phyloP scores from a whole-genome alignment of 2,113 vertebrate species.

The Indri indri region DNA sequence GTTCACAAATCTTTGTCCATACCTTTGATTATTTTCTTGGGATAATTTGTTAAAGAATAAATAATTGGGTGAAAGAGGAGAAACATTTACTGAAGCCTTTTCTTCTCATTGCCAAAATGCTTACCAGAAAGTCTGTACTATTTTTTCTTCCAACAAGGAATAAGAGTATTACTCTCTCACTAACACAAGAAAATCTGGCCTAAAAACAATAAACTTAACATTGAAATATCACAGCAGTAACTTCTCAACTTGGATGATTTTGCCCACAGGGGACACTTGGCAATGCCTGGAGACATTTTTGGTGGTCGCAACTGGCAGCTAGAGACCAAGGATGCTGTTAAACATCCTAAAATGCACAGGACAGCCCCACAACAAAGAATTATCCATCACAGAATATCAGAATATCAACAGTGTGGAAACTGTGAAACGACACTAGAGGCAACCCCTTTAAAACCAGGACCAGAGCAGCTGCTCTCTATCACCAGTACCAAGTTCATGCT shows the following conservation, averaged over 20 bases:
- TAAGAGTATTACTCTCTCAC: not conserved
- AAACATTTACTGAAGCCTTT: not conserved
- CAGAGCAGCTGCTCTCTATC: not conserved
- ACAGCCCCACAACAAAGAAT: not conserved
- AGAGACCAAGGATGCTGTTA: not conserved
- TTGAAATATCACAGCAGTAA: not conserved
- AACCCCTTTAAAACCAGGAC: not conserved
- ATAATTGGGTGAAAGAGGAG: slow-evolving; percentile 42
- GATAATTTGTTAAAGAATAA: slow-evolving; percentile 57
- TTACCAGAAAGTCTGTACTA: not conserved
- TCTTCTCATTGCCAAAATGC: not conserved
- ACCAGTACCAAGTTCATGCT: not conserved
- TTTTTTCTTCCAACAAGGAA: not conserved
- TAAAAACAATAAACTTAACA: not conserved
- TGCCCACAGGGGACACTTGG: not conserved
- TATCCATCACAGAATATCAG: not conserved
- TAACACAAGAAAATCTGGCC: not conserved
- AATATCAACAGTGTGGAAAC: not conserved
- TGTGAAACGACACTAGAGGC: not conserved
- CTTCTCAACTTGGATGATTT: not conserved
- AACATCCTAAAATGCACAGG: not conserved
- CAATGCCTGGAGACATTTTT: not conserved
- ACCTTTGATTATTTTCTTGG: slow-evolving; percentile 49
- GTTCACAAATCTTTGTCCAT: slow-evolving; percentile 54
- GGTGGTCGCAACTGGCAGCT: not conserved